Percentiles rank a stretch among this genome's conserved stretches.
These are phyloP conservation scores for Serrognathus titanus DNA, from an alignment of 2,888 invertebrate genomes.

Conservation along the genomic window DNA sequence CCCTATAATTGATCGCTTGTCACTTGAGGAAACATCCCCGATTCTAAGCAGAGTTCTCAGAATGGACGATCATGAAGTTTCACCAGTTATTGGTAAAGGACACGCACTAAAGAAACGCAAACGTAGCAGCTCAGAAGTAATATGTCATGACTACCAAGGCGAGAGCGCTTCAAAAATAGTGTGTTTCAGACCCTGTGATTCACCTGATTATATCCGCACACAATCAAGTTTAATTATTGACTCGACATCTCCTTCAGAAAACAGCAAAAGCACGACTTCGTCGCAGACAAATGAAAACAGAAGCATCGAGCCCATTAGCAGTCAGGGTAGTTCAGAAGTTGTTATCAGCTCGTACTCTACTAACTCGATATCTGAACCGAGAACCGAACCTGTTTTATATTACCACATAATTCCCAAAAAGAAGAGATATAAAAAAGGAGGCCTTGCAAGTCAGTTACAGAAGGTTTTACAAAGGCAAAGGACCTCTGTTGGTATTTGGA, in stretches of 20 bases:
- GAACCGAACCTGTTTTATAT: neutral
- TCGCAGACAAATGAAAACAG: conserved; percentile 4
- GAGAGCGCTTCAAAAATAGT: neutral
- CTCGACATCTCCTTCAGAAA: neutral
- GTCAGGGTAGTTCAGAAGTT: conserved; percentile 23
- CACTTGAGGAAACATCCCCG: conserved; percentile 28
- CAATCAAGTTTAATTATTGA: neutral
- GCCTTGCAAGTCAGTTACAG: conserved; percentile 49
- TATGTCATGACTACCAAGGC: neutral
- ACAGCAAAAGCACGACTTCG: neutral
- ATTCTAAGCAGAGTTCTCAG: conserved; percentile 15
- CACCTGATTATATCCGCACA: neutral
- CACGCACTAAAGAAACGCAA: conserved; percentile 14
- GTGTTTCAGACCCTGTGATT: neutral
- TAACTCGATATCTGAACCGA: neutral
- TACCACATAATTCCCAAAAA: conserved; percentile 29
- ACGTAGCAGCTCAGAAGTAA: neutral
- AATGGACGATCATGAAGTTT: neutral
- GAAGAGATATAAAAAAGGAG: conserved; percentile 51
- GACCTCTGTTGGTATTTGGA: conserved; percentile 52
- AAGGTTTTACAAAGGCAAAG: conserved; percentile 51
- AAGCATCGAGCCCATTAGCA: conserved; percentile 24
- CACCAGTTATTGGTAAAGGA: conserved; percentile 27
- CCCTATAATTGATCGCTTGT: conserved; percentile 25
- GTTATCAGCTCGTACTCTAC: neutral